Evolutionary conservation across 2,797 vertebrate species (phyloP).

Genomic region (Morelia viridis): DNA sequence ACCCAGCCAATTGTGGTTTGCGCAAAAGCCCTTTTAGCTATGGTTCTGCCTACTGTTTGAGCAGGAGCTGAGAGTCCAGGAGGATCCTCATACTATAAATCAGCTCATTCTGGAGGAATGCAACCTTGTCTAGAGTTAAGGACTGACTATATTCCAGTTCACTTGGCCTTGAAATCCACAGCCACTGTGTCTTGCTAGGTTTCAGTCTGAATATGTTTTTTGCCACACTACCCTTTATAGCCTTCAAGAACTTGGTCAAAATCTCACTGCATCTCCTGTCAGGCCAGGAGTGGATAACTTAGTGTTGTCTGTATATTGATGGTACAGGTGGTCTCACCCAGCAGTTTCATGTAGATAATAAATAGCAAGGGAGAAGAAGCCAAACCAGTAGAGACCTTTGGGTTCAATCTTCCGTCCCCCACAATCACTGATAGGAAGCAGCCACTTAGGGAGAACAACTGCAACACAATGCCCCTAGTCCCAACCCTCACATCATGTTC

Average conservation of each 20-base stretch:
- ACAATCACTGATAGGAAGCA: background rate
- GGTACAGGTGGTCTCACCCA: background rate
- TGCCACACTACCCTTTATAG: background rate
- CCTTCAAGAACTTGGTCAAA: background rate
- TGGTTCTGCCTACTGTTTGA: background rate
- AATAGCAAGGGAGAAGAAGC: too few species aligned
- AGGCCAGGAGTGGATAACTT: background rate
- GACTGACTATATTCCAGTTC: background rate
- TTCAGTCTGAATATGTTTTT: background rate
- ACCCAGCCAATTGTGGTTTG: background rate
- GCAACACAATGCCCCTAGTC: background rate
- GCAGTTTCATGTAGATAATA: background rate
- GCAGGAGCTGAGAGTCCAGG: background rate
- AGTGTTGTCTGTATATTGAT: background rate
- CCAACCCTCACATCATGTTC: background rate
- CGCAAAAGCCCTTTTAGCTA: background rate
- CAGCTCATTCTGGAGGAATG: background rate
- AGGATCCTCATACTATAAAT: background rate
- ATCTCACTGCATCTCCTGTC: background rate
- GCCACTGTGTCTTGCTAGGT: background rate
- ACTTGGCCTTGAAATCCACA: background rate
- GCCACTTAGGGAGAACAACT: background rate
- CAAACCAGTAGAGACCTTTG: too few species aligned
- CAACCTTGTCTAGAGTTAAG: background rate
- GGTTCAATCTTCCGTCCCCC: background rate